Evolutionary conservation across 2,888 invertebrate species (phyloP).

Genomic region (Pyrocoelia pectoralis): DNA sequence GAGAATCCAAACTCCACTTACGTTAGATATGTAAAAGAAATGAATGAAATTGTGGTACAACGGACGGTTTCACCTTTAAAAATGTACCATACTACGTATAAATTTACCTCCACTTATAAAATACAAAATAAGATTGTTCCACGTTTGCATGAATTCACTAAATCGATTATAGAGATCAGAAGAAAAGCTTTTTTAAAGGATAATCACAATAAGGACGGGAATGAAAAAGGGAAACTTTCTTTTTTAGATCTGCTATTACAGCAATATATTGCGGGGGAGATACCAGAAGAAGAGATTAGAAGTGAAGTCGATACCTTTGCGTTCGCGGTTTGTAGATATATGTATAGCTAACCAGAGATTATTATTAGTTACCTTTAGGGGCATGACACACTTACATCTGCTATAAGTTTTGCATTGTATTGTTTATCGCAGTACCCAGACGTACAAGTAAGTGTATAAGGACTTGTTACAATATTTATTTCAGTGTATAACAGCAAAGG

Average conservation of each 20-base stretch:
- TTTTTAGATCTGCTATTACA: slow-evolving; percentile 72
- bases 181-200: slow-evolving; percentile 25
- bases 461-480: no score
- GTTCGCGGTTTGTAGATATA: slow-evolving; percentile 65
- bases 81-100: slow-evolving; percentile 55
- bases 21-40: slow-evolving; percentile 72
- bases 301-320: slow-evolving; percentile 79
- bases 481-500: slow-evolving; percentile 42
- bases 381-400: slow-evolving; percentile 61
- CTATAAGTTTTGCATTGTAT: slow-evolving; percentile 60
- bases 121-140: slow-evolving; percentile 62
- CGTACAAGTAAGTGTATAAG: slow-evolving; percentile 50
- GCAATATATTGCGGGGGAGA: slow-evolving; percentile 63
- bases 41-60: slow-evolving; percentile 49
- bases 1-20: no score
- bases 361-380: not conserved
- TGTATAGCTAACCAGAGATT: not conserved
- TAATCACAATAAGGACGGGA: slow-evolving; percentile 24
- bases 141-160: slow-evolving; percentile 63
- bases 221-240: slow-evolving; percentile 69
- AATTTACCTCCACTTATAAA: slow-evolving; percentile 48
- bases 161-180: slow-evolving; percentile 64
- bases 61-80: slow-evolving; percentile 59
- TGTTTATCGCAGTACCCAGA: slow-evolving; percentile 58
- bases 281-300: slow-evolving; percentile 68